Base-by-base conservation (phyloP, 2,888 invertebrate species). In the Conops quadrifasciatus region DNA sequence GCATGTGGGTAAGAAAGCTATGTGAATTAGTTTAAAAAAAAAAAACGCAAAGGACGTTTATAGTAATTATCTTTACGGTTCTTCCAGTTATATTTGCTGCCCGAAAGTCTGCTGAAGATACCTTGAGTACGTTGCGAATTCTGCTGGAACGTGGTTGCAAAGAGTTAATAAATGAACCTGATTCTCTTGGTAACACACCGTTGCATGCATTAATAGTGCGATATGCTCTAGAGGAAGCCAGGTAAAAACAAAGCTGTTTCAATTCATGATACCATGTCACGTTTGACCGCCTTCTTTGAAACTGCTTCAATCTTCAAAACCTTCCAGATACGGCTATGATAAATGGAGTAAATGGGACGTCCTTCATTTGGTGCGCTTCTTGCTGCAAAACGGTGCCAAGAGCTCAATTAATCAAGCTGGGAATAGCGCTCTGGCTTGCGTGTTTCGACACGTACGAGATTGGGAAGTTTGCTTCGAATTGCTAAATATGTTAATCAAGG, bases 321-420 rank as follows among this genome's bases (percentile, higher is more conserved):
- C 26, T 59, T 19, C 9, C 43, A 67, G 58, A 45, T 65, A 65
- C 30, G 65, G 53, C 28, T 65, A 65, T n/a, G 89, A 90, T 77
- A 90, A 90, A 74, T 92, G 91, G 91, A 91, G 90, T 78, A 92
- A 92, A 80, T 92, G 92, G 89, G 92, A 92, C 81, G 90, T 93
- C 62, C 84, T 93, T 67, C 91, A 91, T 82, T 87, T 92, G 77
- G 90, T 92, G 45, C 85, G 90, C 16, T 88, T 87, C 75, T 82
- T 91, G 69, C 83, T 91, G 49, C 90, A 89, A 82, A 89, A 90
- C 78, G 90, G 92, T 59, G 91, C 91, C 16, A 88, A 89, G 75
- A 90, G 88, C 69, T 91, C 91, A 9, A 91, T 92, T 66, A 92
- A 92, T 82, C 91, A 92, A 78, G 86, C 88, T 0, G 91, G 91